Base-by-base conservation (phyloP, 2,888 invertebrate genomes). In the Germaria angustata region DNA sequence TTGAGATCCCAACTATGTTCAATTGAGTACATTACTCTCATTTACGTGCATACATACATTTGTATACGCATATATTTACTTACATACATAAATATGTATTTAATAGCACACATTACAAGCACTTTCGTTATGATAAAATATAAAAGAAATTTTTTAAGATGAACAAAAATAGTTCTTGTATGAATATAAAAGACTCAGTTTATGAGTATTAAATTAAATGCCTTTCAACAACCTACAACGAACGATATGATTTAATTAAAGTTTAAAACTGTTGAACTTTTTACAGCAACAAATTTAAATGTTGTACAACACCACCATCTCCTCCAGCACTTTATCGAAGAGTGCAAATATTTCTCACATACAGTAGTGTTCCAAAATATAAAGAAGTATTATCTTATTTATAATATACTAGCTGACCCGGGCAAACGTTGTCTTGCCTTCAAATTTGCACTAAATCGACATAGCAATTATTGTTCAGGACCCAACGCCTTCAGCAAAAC, bases 211-310 rank as follows among this genome's bases (percentile, higher is more conserved):
- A 15, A 72, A 72, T 59, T 49, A 46, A 49, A 59, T 49, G 15
- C n/a, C 2, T 46, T 32, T n/a, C n/a, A n/a, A n/a, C n/a, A n/a
- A n/a, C n/a, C n/a, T n/a, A n/a, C n/a, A 22, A 39, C 17, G 13
- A 49, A 66, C 53, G 7, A 36, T 7, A 55, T 63, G 32, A 78
- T 71, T 71, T 24, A 78, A 78, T 78, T 71, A 57, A 78, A 78
- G 15, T 68, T 79, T 59, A 24, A 66, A 61, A 73, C 49, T 61
- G 61, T 44, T 73, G 59, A 80, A 66, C 73, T 80, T 53, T 44
- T 11, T 41, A 2, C 49, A n/a, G 61, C 53, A 63, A 24, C 1
- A 15, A 41, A 63, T 32, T 20, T 13, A 53, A 53, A 51, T 51
- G 22, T 51, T 72, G n/a, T 9, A 9, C 7, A 20, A 72, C 20